phyloP scores from a whole-genome alignment of 2,888 invertebrate genomes.

The Hypselothyrea guttata region DNA sequence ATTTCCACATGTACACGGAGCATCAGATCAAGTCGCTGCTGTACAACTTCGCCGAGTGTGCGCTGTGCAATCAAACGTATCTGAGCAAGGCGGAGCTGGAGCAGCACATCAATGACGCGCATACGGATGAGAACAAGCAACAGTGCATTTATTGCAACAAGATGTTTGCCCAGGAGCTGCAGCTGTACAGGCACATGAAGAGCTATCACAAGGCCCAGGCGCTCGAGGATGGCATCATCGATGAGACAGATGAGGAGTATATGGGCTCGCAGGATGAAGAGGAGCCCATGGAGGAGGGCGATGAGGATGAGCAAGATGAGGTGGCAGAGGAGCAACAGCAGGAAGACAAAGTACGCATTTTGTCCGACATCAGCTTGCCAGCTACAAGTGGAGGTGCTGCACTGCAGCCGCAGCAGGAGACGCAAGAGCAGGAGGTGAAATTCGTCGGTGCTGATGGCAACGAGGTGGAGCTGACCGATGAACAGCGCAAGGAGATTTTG shows the following conservation, averaged over 20 bases:
- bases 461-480: constrained; percentile 81
- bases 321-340: constrained; percentile 49
- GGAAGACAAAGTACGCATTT: constrained; percentile 83
- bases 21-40: constrained; percentile 89
- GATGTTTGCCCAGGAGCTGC: constrained; percentile 87
- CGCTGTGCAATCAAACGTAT: constrained; percentile 88
- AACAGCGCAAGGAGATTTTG: constrained; percentile 81
- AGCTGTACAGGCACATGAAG: constrained; percentile 88
- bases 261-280: constrained; percentile 73
- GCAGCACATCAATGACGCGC: constrained; percentile 86
- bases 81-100: constrained; percentile 87
- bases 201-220: constrained; percentile 86
- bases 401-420: constrained; percentile 78
- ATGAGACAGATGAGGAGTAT: constrained; percentile 83
- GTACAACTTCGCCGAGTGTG: constrained; percentile 90
- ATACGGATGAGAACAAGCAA: constrained; percentile 82
- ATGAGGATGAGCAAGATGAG: constrained; percentile 79
- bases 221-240: constrained; percentile 86
- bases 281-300: constrained; percentile 63
- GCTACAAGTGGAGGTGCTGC: constrained; percentile 61
- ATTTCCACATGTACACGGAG: constrained; percentile 91
- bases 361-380: constrained; percentile 82
- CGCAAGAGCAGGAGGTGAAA: constrained; percentile 81
- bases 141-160: constrained; percentile 90
- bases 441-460: constrained; percentile 83